Evolutionary conservation across 2,888 invertebrate genomes (phyloP).

Genomic region (Aleiodes testaceus): DNA sequence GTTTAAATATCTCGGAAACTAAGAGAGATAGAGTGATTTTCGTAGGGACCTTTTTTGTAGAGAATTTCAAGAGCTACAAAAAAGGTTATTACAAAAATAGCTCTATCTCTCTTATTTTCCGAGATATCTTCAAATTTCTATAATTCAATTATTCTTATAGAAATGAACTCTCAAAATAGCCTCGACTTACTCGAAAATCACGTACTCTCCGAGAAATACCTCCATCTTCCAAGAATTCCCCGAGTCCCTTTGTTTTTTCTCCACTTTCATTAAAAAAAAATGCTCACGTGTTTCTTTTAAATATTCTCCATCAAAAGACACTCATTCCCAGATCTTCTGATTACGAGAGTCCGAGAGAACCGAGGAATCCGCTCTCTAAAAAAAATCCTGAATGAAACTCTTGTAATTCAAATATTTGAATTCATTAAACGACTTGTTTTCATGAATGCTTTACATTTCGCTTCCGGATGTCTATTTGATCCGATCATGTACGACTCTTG

Average conservation of each 20-base stretch:
- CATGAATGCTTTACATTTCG: not conserved
- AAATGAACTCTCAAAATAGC: too few relatives aligned
- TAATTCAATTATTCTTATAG: too few relatives aligned
- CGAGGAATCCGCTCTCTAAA: conserved; percentile 9
- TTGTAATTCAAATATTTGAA: conserved; percentile 64
- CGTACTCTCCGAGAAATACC: too few relatives aligned
- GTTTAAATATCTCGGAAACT: too few relatives aligned
- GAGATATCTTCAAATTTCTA: not conserved
- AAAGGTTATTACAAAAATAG: not conserved
- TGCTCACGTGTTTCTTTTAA: conserved; percentile 43
- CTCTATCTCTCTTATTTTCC: conserved; percentile 3
- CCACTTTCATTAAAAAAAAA: not conserved
- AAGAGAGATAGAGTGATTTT: too few relatives aligned
- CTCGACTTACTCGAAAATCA: too few relatives aligned
- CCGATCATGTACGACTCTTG: conserved; percentile 21
- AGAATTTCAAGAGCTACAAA: too few relatives aligned
- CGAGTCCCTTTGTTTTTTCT: conserved; percentile 38
- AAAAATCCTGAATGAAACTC: conserved; percentile 51
- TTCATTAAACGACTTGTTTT: conserved; percentile 57
- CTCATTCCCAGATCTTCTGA: conserved; percentile 63
- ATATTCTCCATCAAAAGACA: conserved; percentile 50
- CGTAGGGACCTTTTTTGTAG: too few relatives aligned
- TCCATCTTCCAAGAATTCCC: conserved; percentile 1
- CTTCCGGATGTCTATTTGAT: conserved; percentile 16
- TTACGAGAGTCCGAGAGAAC: conserved; percentile 47